These are phyloP conservation scores for Zaprionus kolodkinae DNA, from an alignment of 1,140 invertebrate species.

Conservation along the genomic window DNA sequence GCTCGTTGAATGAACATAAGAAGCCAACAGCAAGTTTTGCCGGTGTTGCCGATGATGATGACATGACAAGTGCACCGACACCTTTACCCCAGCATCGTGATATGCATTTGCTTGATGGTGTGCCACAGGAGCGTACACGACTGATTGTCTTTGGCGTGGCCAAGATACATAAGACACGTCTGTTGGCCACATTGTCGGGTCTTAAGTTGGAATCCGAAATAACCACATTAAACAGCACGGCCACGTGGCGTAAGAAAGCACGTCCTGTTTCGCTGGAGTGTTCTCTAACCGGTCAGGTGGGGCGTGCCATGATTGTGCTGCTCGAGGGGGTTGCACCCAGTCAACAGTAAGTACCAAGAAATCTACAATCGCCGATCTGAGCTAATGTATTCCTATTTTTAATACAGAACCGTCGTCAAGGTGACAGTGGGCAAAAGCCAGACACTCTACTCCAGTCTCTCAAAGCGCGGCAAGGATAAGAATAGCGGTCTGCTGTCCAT, in stretches of 20 bases:
- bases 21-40: conserved; percentile 37
- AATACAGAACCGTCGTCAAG: conserved; percentile 93
- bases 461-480: conserved; percentile 91
- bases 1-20: conserved; percentile 70
- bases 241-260: conserved; percentile 83
- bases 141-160: conserved; percentile 91
- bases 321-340: conserved; percentile 94
- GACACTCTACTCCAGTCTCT: conserved; percentile 93
- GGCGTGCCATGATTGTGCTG: conserved; percentile 95
- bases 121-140: conserved; percentile 74
- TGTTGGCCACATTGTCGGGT: conserved; percentile 95
- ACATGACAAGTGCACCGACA: conserved; percentile 85
- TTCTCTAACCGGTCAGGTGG: conserved; percentile 95
- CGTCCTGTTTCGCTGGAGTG: conserved; percentile 89
- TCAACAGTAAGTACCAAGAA: conserved; percentile 88
- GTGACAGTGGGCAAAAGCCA: conserved; percentile 96
- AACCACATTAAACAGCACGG: conserved; percentile 80
- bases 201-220: conserved; percentile 88
- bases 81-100: conserved; percentile 84
- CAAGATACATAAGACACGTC: conserved; percentile 93
- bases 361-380: conserved; percentile 65
- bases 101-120: conserved; percentile 59
- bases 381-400: conserved; percentile 10
- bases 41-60: conserved; percentile 85
- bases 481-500: conserved; percentile 95